Evolutionary conservation across 2,113 vertebrate species (phyloP).

Genomic region (Acrocephalus kingi): DNA sequence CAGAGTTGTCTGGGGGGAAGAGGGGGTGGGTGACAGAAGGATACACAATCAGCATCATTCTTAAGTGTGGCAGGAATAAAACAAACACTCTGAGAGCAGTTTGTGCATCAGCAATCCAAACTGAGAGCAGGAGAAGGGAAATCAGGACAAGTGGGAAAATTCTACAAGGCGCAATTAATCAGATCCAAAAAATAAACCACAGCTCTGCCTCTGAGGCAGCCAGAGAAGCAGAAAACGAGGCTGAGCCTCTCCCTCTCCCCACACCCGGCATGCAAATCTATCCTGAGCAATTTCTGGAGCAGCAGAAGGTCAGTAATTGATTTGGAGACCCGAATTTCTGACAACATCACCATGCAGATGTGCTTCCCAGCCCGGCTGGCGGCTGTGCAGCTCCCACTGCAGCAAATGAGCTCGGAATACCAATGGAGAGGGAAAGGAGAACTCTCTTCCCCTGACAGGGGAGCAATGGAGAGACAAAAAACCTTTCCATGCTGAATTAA

Average conservation of each 20-base stretch:
- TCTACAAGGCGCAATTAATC: background rate
- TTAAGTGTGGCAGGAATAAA: accelerated
- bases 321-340: background rate
- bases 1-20: background rate
- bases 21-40: background rate
- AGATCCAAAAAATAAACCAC: background rate
- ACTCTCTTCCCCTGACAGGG: background rate
- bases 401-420: background rate
- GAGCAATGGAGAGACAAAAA: background rate
- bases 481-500: background rate
- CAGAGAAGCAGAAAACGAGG: background rate
- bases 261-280: background rate
- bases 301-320: constrained; percentile 13
- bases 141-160: background rate
- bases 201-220: background rate
- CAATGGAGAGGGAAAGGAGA: background rate
- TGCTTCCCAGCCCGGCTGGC: background rate
- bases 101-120: background rate
- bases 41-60: background rate
- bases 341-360: background rate
- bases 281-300: background rate
- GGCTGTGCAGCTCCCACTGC: background rate
- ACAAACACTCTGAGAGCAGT: background rate
- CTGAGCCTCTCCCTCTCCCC: background rate
- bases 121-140: background rate